Base-by-base conservation (phyloP, 2,113 vertebrate genomes). In the Lepus europaeus region DNA sequence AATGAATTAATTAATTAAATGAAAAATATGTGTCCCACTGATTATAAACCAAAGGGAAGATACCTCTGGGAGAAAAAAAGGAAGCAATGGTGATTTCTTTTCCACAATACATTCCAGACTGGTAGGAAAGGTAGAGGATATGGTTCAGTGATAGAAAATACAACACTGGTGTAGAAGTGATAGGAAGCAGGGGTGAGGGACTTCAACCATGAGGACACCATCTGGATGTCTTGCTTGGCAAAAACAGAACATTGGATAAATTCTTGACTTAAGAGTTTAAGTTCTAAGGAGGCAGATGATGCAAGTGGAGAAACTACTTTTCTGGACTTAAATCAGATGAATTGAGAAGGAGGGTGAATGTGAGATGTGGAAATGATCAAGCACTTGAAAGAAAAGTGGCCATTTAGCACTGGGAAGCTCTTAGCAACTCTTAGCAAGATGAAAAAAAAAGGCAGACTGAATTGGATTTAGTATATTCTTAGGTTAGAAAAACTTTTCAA, bases 261-360 rank as follows among this genome's bases (percentile, higher is more conserved):
- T 92, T 96, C 92, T 96, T 97, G 88, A 96, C 91, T 97, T 70
- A 94, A 96, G 90, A 91, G 72, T 90, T 96, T 96, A 95, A 96
- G 63, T 90, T 97, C 74, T 80, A 95, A 96, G 84, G 88, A 92
- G 78, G 81, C 91, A 97, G 87, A 97, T 94, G 95, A 96, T 94
- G 76, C 96, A 96, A 97, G 88, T 3, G 92, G 63, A 82, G 51
- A 96, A 96, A 96, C 90, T 93, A 95, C 92, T 96, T 96, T 95
- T 93, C 85, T 94, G 90, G 95, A 92, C 82, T 90, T 94, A 90
- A 93, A 92, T 93, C 90, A 97, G 92, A 94, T 73, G 82, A 90
- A 95, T 8, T 31, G 64, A 39, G 59, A 95, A 70, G 72, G 59
- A 92, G 66, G 31, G 53, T 59, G n/a, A 90, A 77, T 56, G 61